Evolutionary conservation across 1,140 invertebrate species (phyloP), one percentile per base, ranked within the genome.

Genomic region (Ceratosolen solmsi): DNA sequence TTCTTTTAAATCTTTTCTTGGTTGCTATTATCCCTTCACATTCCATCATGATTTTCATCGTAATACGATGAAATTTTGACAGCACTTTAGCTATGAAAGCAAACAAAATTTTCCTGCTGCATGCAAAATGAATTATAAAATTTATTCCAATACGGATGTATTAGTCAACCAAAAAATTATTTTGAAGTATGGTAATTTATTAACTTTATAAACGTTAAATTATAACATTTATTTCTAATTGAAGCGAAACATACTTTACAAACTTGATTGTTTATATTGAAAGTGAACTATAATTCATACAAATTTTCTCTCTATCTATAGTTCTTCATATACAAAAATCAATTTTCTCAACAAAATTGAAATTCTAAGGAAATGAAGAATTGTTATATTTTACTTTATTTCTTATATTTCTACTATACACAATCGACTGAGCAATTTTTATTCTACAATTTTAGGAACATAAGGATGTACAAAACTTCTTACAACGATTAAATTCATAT

Each of bases 361-460:
- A 25, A 22, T n/a, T 56, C n/a, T 74, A 7, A 27, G 36, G 4
- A 25, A 51, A 33, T 74, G 27, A 15, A 30, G 38, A 30, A 54
- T 70, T 54, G 20, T 49, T 33, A 33, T 20, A 70, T 70, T 51
- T 17, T 30, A 77, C 38, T 65, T 65, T 54, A 13, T 54, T 25
- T 58, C 41, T 65, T 60, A 46, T 36, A 77, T 41, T 82, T 74
- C 27, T 56, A 68, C 65, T 80, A 38, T 63, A 25, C 63, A 27
- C 41, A 33, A 56, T 58, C 58, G 51, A 72, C n/a, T 49, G 30
- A 46, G 17, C 30, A 74, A 38, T 80, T 54, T 71, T 41, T 22
- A 71, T 49, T 79, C 41, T 83, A 83, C 36, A 73, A 80, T 82
- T 86, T 87, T 87, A 89, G 88, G 88, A 89, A 89, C 88, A 88